Base-by-base conservation (phyloP, 1,140 invertebrate species). In the Tachypleus tridentatus region DNA sequence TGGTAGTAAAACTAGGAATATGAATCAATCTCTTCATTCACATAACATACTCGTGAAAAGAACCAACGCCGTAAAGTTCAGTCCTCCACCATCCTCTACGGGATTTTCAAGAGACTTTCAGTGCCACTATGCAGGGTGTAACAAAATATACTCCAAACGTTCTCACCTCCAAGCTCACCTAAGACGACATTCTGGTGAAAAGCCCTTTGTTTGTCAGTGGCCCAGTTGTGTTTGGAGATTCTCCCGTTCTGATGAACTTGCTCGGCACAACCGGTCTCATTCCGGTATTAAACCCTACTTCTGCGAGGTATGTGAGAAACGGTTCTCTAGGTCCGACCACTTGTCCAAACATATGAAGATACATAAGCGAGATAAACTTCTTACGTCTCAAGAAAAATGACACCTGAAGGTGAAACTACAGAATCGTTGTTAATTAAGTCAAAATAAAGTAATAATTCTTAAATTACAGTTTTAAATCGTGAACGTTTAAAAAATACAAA, bases 81-180 rank as follows among this genome's bases (percentile, higher is more conserved):
- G 0, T 29, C 29, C 29, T 29, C 29, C 29, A 29, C 29, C 29
- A 29, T 29, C 29, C 29, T 29, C 29, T 0, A 29, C 29, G 29
- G 29, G 29, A 29, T 29, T 29, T 29, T 29, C 29, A 48, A 82
- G 82, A 65, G 82, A 82, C 57, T 86, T 85, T 73, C 80, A 81
- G 11, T 87, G 85, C 70, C 81, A 81, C 3, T 85, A 85, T 70
- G 75, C 76, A 4, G 78, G 77, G 9, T 85, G 83, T 71, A 77
- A 76, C 4, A 86, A 86, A 71, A 80, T 84, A 1, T 97, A 98
- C 72, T 90, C 91, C 63, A 98, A 98, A 76, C 87, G 89, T 29
- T 94, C 91, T 6, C 93, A 97, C 76, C 81, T 97, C 47, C 94
- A 96, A 73, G 93, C 94, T 3, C 95, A 98, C 74, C 76, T 96